Base-by-base conservation (phyloP, 1,140 invertebrate species). In the Drosophila lini region DNA sequence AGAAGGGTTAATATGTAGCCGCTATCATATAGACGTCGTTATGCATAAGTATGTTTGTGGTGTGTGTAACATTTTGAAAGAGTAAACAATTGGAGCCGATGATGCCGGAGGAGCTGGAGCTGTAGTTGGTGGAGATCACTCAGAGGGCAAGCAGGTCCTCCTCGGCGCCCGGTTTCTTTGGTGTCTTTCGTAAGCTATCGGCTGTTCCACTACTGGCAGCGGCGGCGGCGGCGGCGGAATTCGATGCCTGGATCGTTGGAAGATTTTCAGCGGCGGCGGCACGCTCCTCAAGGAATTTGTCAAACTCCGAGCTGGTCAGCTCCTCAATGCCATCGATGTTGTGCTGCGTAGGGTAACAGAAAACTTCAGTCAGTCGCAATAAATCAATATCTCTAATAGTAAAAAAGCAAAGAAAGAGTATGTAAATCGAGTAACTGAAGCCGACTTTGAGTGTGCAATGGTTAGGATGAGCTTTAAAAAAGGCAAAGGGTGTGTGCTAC, bases 261-360 rank as follows among this genome's bases (percentile, higher is more conserved):
- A 96, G 92, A 83, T 93, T 93, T 80, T 97, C 96, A 53, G 96
- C 97, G 11, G 96, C 97, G 16, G 97, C 96, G 25, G 97, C 97
- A 80, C 98, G 93, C 91, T 98, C 97, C 1, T 96, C 96, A 32
- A 98, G 94, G 93, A 98, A 99, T 85, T 96, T 95, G 89, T 98
- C 97, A 93, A 99, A 99, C 92, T 98, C 97, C 76, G 96, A 96
- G 76, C 96, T 97, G 15, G 97, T 97, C 9, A 96, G 96, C 84
- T 96, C 96, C 86, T 96, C 95, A 16, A 92, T 90, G n/a, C 91
- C 89, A 56, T 92, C 84, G 41, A 90, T 78, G 31, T 89, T 85
- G 67, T 92, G 92, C 91, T 92, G 74, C 22, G 3, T 34, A 13
- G 40, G 32, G n/a, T 11, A 70, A 52, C 25, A 28, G 31, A 9